Evolutionary conservation across 2,888 invertebrate genomes (phyloP), one percentile per base, ranked within the genome.

Genomic region (Coenonympha glycerion): DNA sequence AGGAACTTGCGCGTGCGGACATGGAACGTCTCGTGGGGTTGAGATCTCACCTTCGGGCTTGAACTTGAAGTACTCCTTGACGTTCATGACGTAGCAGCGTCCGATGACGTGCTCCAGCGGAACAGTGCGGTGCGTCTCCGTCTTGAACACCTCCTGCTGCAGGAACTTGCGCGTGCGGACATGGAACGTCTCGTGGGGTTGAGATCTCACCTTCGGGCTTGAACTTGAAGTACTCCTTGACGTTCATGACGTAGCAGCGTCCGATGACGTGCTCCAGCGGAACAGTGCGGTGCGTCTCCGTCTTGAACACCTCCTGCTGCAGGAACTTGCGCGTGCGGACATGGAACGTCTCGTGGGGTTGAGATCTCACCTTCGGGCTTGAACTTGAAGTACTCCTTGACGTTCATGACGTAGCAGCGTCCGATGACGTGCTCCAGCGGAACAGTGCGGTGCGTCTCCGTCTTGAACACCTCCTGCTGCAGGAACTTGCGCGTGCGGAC

Each of bases 111-210:
- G 94, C 53, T 93, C 93, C 60, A 98, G 87, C 0, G 96, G 94
- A 21, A 95, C 90, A 1, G 94, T 92, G 61, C 95, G 92, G 62
- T 94, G 93, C 46, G 93, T 91, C 64, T 97, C 97, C 52, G 96
- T 98, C 79, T 97, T 96, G 76, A 99, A 99, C 39, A 99, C 95
- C 74, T 99, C 98, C 79, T 96, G 96, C 64, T 98, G 95, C 0
- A 98, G 89, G 81, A 99, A 99, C 81, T 97, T 97, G 63, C 98
- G 90, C 0, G 97, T 96, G 8, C 96, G 94, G 5, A 97, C 90
- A 80, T 99, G 99, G 85, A 93, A 98, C 0, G 99, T n/a, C n/a
- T n/a, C n/a, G n/a, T n/a, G n/a, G n/a, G n/a, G n/a, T n/a, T 3
- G 9, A n/a, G 9, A 6, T 11, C 34, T 26, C 61, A 90, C 90